These are phyloP conservation scores for Drosophila phalerata DNA, from an alignment of 2,888 invertebrate species.

Conservation along the genomic window DNA sequence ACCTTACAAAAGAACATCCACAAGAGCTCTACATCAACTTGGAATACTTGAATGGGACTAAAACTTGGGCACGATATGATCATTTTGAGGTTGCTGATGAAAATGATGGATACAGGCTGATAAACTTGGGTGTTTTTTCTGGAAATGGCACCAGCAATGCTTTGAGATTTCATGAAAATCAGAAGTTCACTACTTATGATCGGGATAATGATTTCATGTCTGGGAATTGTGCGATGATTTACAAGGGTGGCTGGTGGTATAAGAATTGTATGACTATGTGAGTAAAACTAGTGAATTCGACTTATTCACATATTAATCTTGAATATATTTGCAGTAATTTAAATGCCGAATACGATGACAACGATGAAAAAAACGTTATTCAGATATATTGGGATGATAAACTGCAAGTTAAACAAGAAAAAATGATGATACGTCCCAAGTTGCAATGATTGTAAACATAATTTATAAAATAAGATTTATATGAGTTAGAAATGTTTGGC, in stretches of 20 bases:
- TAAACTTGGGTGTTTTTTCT: not conserved
- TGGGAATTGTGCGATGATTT: not conserved
- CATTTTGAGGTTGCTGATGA: not conserved
- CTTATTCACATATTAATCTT: not conserved
- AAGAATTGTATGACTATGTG: not conserved
- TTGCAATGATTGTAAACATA: not conserved
- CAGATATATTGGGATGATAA: too few species aligned
- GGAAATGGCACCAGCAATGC: not conserved
- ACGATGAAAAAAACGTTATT: not conserved
- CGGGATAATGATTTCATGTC: not conserved
- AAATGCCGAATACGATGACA: not conserved
- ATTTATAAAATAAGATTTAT: not conserved
- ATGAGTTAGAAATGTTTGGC: too few species aligned
- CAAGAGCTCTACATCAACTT: not conserved
- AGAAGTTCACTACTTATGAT: not conserved
- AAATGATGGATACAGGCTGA: not conserved
- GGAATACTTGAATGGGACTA: not conserved
- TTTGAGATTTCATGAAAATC: not conserved
- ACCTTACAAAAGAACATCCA: not conserved
- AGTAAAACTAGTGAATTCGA: not conserved
- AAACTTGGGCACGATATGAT: not conserved
- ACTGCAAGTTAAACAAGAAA: not conserved
- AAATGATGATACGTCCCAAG: not conserved
- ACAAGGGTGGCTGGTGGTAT: not conserved
- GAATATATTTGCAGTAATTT: not conserved